Conservation (phyloP, 2,888 invertebrate genomes). For the Stenoptilia bipunctidactyla region DNA sequence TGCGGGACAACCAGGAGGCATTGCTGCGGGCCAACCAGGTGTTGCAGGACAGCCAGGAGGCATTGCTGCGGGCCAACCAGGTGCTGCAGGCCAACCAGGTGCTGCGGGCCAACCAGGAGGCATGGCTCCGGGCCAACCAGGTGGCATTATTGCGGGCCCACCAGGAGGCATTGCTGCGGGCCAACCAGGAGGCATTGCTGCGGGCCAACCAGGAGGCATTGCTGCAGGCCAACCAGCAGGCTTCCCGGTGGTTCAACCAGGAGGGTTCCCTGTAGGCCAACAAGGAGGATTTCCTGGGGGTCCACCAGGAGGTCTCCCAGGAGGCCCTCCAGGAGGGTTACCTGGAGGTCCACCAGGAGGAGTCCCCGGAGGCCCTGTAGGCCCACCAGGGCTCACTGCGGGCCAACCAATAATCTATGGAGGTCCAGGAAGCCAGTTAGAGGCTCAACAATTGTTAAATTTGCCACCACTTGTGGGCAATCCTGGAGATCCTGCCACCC, state of each 20-base stretch:
- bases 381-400: not conserved
- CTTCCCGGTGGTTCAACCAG: not conserved
- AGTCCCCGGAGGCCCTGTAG: too few species aligned
- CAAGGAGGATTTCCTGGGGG: not conserved
- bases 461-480: too few species aligned
- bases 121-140: conserved; percentile 13
- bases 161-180: conserved; percentile 1
- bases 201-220: conserved; percentile 1
- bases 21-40: not conserved
- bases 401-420: too few species aligned
- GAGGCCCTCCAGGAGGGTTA: not conserved
- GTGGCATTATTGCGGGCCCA: not conserved
- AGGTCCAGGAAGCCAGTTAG: too few species aligned
- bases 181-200: not conserved
- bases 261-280: not conserved
- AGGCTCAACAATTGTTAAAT: too few species aligned
- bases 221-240: not conserved
- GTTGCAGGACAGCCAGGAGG: not conserved
- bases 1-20: not conserved
- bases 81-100: not conserved
- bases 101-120: conserved; percentile 5
- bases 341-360: not conserved
- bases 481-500: too few species aligned
- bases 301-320: not conserved
- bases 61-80: not conserved